These are phyloP conservation scores for Diorhabda elongata DNA, from an alignment of 1,140 invertebrate genomes.

Conservation along the genomic window DNA sequence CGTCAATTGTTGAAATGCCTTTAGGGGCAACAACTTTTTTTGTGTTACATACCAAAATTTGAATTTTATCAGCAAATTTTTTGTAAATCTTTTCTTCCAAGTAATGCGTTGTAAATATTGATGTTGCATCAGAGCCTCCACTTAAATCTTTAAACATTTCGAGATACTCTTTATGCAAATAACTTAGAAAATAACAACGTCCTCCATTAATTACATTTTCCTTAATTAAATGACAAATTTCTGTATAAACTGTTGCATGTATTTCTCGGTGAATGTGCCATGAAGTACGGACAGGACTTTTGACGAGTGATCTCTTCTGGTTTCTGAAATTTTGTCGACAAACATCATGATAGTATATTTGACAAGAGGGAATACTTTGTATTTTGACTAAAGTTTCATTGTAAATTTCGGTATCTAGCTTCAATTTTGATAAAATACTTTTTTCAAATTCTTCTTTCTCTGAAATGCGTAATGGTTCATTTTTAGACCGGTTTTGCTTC, in stretches of 20 bases:
- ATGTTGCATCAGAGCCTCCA: background rate
- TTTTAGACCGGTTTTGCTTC: too few species aligned
- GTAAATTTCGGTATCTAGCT: constrained; percentile 18
- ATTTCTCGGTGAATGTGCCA: constrained; percentile 21
- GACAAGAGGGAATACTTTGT: constrained; percentile 13
- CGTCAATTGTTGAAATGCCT: too few species aligned
- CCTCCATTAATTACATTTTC: constrained; percentile 19
- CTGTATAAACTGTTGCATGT: constrained; percentile 19
- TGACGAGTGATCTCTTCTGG: constrained; percentile 18
- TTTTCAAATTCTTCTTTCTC: too few species aligned
- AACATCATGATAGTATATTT: background rate
- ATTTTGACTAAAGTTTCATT: constrained; percentile 21
- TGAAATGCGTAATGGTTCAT: too few species aligned
- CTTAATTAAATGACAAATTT: constrained; percentile 16
- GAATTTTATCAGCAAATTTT: too few species aligned
- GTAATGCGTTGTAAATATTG: too few species aligned
- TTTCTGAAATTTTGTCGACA: background rate
- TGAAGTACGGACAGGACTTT: constrained; percentile 23
- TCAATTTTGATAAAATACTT: constrained; percentile 14
- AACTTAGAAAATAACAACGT: constrained; percentile 18
- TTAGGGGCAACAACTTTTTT: too few species aligned
- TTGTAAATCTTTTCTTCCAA: too few species aligned
- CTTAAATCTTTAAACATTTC: constrained; percentile 6
- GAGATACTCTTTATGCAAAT: constrained; percentile 4
- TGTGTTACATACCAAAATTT: too few species aligned